These are phyloP conservation scores for Rhincodon typus DNA, from an alignment of 2,797 vertebrate species.

Conservation along the genomic window DNA sequence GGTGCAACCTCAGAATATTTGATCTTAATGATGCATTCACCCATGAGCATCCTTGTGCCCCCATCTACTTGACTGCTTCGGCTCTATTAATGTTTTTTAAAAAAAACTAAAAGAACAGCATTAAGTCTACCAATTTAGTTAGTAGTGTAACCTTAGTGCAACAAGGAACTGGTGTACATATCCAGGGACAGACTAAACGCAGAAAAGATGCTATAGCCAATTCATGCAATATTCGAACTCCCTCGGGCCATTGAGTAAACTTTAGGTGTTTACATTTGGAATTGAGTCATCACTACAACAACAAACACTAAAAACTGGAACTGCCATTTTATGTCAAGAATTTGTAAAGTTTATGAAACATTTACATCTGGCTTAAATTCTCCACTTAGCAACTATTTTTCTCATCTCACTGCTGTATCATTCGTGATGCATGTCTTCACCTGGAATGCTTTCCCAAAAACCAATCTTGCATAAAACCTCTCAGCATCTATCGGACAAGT, in stretches of 20 bases:
- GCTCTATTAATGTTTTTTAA: background rate
- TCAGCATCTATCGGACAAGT: no score
- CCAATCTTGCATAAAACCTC: background rate
- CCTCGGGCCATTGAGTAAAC: background rate
- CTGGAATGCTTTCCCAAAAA: background rate
- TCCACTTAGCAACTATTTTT: background rate
- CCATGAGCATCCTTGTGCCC: no score
- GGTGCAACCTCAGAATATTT: background rate
- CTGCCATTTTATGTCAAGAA: background rate
- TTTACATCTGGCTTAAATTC: background rate
- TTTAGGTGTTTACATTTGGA: background rate
- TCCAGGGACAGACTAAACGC: background rate
- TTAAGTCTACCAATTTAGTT: background rate
- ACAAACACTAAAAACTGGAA: background rate
- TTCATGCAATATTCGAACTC: background rate
- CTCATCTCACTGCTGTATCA: background rate
- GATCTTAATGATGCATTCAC: background rate
- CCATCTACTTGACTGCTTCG: background rate
- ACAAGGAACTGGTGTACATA: no score
- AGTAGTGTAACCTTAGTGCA: background rate
- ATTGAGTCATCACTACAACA: background rate
- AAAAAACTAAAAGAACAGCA: background rate
- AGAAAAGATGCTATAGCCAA: background rate
- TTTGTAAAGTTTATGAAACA: background rate
- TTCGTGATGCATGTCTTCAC: background rate